Conservation (phyloP, 2,888 invertebrate species). For the Tinea trinotella region DNA sequence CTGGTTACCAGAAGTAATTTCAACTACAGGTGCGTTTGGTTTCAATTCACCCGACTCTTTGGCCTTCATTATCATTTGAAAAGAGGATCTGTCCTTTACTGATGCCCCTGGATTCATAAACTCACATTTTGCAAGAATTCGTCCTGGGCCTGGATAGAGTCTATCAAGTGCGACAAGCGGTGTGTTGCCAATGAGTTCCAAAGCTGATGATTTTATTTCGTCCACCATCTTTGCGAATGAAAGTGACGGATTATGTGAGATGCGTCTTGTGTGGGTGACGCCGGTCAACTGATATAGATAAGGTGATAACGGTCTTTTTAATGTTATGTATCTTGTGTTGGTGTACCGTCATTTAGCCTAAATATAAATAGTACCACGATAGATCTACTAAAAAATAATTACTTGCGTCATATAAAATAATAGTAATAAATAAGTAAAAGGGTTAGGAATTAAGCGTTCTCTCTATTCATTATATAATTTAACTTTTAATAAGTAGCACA, state of each 20-base stretch:
- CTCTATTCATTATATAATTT: too few species aligned
- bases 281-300: neutral
- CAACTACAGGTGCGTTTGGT: slow-evolving; percentile 48
- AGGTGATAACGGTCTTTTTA: neutral
- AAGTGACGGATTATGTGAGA: neutral
- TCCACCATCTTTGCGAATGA: too few species aligned
- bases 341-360: too few species aligned
- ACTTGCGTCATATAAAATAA: too few species aligned
- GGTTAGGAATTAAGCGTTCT: too few species aligned
- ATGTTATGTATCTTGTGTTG: neutral
- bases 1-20: slow-evolving; percentile 61
- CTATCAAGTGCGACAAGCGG: slow-evolving; percentile 59
- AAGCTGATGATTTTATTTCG: slow-evolving; percentile 55
- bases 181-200: slow-evolving; percentile 60
- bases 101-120: slow-evolving; percentile 65
- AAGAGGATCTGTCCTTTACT: slow-evolving; percentile 54
- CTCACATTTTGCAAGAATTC: slow-evolving; percentile 60
- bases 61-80: slow-evolving; percentile 51
- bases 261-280: neutral
- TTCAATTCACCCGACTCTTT: slow-evolving; percentile 39
- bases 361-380: too few species aligned
- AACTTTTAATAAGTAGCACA: too few species aligned
- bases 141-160: slow-evolving; percentile 50
- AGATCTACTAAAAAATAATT: too few species aligned
- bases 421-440: too few species aligned